A percentile compares a stretch with the other conserved stretches of the same genome.
Conservation (phyloP, 2,888 invertebrate species). For the Seira ritae region DNA sequence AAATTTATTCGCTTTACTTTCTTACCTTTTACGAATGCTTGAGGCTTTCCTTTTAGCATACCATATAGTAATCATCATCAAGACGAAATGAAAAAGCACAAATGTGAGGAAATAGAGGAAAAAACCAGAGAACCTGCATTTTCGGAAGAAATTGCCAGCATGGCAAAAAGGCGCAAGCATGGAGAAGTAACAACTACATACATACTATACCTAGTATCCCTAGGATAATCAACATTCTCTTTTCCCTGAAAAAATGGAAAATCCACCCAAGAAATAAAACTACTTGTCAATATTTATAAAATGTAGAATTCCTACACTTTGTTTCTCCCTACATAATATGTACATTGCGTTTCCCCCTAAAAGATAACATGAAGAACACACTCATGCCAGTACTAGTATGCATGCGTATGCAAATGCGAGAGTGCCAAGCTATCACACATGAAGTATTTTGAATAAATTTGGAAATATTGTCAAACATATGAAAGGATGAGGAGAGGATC, state of each 20-base stretch:
- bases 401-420: too few species aligned
- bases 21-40: constrained; percentile 9
- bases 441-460: neutral
- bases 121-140: neutral
- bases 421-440: neutral
- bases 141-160: neutral
- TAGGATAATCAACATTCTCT: constrained; percentile 2
- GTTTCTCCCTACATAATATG: neutral
- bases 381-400: too few species aligned
- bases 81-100: constrained; percentile 8
- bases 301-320: neutral
- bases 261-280: neutral
- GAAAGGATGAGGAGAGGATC: neutral
- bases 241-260: neutral
- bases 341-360: too few species aligned
- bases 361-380: too few species aligned
- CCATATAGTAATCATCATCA: constrained; percentile 16
- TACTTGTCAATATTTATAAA: constrained; percentile 9
- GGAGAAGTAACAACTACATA: neutral
- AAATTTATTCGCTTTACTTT: constrained; percentile 21
- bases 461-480: neutral
- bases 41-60: neutral
- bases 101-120: neutral
- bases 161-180: neutral
- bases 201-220: too few species aligned